Evolutionary conservation across 2,797 vertebrate species (phyloP).

Genomic region (Sphenopsis melanotis): DNA sequence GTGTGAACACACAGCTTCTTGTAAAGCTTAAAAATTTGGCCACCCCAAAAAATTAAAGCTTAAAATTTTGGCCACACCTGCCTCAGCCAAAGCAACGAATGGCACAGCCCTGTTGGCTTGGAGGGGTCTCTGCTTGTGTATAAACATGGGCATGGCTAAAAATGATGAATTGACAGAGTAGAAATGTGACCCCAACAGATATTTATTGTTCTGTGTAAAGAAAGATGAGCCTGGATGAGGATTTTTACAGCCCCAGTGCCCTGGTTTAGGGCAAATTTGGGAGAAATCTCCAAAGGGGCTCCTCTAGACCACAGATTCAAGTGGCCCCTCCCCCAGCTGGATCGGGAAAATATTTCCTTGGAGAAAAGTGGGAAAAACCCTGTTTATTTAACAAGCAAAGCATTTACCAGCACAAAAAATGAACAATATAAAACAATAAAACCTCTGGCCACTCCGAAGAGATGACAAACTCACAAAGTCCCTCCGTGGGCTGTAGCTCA

Average conservation of each 20-base stretch:
- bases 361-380: background rate
- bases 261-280: background rate
- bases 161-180: background rate
- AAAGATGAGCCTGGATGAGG: background rate
- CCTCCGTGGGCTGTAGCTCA: background rate
- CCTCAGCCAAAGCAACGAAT: background rate
- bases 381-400: background rate
- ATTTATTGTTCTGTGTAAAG: background rate
- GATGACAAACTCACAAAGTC: background rate
- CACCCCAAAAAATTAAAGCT: background rate
- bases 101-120: background rate
- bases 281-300: background rate
- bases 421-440: background rate
- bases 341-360: background rate
- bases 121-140: background rate
- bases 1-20: background rate
- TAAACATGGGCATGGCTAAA: background rate
- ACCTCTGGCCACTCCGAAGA: background rate
- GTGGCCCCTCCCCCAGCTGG: too few relatives aligned
- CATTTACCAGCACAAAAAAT: background rate
- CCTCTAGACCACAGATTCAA: background rate
- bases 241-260: background rate
- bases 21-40: background rate
- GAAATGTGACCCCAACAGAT: background rate
- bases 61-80: background rate